These are phyloP conservation scores for Oncopeltus fasciatus DNA, from an alignment of 1,140 invertebrate species.

Conservation along the genomic window DNA sequence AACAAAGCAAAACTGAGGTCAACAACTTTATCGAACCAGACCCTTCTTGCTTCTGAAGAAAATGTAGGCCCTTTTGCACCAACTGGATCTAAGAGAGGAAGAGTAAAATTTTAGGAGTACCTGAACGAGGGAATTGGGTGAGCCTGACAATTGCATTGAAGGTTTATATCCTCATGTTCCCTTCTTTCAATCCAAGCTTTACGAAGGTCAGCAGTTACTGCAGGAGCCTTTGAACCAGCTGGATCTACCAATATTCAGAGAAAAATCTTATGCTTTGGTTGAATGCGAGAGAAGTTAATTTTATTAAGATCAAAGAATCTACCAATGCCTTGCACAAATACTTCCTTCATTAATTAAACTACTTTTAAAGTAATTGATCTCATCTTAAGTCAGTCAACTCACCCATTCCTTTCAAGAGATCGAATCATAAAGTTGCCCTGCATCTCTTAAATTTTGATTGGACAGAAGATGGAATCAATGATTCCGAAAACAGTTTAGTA, in stretches of 20 bases:
- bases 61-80: conserved; percentile 29
- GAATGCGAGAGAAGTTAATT: background rate
- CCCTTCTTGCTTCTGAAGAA: conserved; percentile 41
- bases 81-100: conserved; percentile 27
- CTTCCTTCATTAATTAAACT: background rate
- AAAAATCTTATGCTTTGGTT: background rate
- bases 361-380: background rate
- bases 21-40: conserved; percentile 30
- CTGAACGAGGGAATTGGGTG: conserved; percentile 51
- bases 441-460: too few species aligned
- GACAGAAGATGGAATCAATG: too few species aligned
- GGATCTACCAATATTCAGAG: conserved; percentile 1
- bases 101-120: conserved; percentile 30
- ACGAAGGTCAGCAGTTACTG: conserved; percentile 31
- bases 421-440: too few species aligned
- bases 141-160: conserved; percentile 45
- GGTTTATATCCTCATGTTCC: conserved; percentile 24
- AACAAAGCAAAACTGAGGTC: conserved; percentile 30
- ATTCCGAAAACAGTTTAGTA: too few species aligned
- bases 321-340: background rate
- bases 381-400: background rate
- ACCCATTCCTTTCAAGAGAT: too few species aligned
- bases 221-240: conserved; percentile 12
- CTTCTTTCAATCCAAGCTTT: conserved; percentile 26
- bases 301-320: too few species aligned